These are phyloP conservation scores for Sphaerophoria rueppellii DNA, from an alignment of 2,888 invertebrate genomes.

Conservation along the genomic window DNA sequence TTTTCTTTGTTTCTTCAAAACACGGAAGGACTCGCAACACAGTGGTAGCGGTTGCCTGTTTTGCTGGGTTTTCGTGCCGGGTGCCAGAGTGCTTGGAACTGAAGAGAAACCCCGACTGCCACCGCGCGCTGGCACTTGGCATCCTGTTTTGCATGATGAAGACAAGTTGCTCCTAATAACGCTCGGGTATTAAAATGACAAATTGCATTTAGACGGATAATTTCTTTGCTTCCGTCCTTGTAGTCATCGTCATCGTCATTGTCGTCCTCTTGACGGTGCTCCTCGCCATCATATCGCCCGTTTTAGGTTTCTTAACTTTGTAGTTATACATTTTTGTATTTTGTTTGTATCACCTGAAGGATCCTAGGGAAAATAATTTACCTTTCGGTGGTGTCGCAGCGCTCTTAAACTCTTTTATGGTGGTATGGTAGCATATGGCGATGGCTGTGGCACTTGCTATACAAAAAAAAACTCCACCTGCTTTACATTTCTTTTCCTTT, in stretches of 20 bases:
- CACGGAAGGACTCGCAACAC: slow-evolving; percentile 6
- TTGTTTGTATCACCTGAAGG: neutral
- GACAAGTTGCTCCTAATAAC: slow-evolving; percentile 70
- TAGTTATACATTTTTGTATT: neutral
- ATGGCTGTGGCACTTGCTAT: slow-evolving; percentile 8
- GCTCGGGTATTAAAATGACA: slow-evolving; percentile 74
- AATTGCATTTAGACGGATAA: slow-evolving; percentile 75
- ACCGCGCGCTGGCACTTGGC: neutral
- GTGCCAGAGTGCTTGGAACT: neutral
- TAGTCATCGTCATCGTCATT: neutral
- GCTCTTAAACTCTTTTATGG: slow-evolving; percentile 14
- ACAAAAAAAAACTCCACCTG: slow-evolving; percentile 50
- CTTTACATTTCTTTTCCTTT: slow-evolving; percentile 42
- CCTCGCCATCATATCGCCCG: slow-evolving; percentile 1
- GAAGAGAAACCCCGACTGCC: neutral
- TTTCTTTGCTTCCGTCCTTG: slow-evolving; percentile 49
- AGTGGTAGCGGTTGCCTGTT: neutral
- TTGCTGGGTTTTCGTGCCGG: neutral
- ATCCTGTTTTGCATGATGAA: slow-evolving; percentile 50
- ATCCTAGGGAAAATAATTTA: slow-evolving; percentile 25
- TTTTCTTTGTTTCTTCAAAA: slow-evolving; percentile 25
- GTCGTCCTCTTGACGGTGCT: slow-evolving; percentile 22
- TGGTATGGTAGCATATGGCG: slow-evolving; percentile 28
- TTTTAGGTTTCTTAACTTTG: neutral
- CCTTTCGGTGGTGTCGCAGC: slow-evolving; percentile 33